These are phyloP conservation scores for Platypus cylindrus DNA, from an alignment of 2,888 invertebrate genomes.

Conservation along the genomic window DNA sequence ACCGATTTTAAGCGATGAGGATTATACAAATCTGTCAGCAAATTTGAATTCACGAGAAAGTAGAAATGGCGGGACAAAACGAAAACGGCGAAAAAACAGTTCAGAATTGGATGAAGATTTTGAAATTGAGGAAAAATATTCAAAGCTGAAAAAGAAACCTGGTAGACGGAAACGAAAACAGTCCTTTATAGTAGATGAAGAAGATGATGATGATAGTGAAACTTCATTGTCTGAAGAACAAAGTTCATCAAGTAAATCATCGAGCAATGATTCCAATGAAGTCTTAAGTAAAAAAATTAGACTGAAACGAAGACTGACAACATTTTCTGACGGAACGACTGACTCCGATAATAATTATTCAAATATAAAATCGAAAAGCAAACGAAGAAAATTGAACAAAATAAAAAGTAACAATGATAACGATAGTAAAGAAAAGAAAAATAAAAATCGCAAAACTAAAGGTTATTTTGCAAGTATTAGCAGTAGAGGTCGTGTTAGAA, in stretches of 20 bases:
- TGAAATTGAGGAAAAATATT: conserved; percentile 17
- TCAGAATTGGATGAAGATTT: conserved; percentile 15
- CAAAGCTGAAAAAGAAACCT: conserved; percentile 16
- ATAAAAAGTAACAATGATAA: conserved; percentile 17
- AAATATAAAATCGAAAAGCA: conserved; percentile 20
- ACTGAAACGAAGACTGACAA: conserved; percentile 15
- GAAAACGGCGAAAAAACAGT: conserved; percentile 8
- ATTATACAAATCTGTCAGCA: conserved; percentile 7
- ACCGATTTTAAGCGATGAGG: conserved; percentile 11
- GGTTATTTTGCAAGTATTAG: conserved; percentile 41
- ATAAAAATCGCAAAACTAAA: conserved; percentile 14
- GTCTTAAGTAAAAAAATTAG: conserved; percentile 13
- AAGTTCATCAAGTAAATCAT: neutral
- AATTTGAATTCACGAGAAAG: conserved; percentile 7
- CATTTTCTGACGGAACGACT: conserved; percentile 22
- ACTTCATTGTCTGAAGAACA: neutral
- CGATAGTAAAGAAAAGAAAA: conserved; percentile 9
- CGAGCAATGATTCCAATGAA: conserved; percentile 2
- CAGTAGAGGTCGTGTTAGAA: conserved; percentile 73
- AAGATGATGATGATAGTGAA: conserved; percentile 17
- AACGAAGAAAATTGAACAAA: no score
- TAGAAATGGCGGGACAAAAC: neutral
- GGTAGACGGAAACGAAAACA: conserved; percentile 16
- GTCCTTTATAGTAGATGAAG: conserved; percentile 17
- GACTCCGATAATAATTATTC: conserved; percentile 14